Conservation (phyloP, 2,797 vertebrate species). For the Semaprochilodus insignis region DNA sequence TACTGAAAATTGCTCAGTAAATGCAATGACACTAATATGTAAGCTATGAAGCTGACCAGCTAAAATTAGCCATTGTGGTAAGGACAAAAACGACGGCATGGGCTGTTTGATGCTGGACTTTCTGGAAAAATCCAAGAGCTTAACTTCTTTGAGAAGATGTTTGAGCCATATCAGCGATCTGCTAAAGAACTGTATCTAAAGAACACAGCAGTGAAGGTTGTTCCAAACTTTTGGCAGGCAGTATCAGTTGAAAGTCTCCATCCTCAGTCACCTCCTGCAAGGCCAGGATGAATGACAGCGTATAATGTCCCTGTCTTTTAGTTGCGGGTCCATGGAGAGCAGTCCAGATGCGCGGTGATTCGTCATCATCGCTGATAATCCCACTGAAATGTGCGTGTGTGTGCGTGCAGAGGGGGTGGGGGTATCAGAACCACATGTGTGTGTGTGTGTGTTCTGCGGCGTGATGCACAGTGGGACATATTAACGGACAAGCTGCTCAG, state of each 20-base stretch:
- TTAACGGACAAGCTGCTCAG: constrained; percentile 56
- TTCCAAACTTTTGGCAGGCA: not conserved
- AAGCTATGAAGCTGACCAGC: no score
- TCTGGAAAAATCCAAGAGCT: no score
- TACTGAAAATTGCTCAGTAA: no score
- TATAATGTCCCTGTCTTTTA: not conserved
- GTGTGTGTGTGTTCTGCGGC: constrained; percentile 35
- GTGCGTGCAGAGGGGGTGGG: not conserved
- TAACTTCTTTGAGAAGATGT: no score
- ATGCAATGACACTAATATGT: no score
- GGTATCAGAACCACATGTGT: constrained; percentile 7
- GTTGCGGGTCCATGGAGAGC: not conserved
- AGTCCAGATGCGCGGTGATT: constrained; percentile 40
- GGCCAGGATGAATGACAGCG: not conserved
- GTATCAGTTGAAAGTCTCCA: not conserved
- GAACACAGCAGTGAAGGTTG: not conserved
- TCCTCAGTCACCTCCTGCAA: not conserved
- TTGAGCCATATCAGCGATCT: no score
- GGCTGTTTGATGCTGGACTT: no score
- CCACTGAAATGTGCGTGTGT: constrained; percentile 33
- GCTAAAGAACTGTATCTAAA: no score
- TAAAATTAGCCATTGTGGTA: no score
- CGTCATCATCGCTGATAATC: constrained; percentile 46
- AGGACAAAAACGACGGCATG: no score
- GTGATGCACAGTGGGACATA: constrained; percentile 51